Conservation (phyloP, 1,140 invertebrate species). For the Marisa cornuarietis region DNA sequence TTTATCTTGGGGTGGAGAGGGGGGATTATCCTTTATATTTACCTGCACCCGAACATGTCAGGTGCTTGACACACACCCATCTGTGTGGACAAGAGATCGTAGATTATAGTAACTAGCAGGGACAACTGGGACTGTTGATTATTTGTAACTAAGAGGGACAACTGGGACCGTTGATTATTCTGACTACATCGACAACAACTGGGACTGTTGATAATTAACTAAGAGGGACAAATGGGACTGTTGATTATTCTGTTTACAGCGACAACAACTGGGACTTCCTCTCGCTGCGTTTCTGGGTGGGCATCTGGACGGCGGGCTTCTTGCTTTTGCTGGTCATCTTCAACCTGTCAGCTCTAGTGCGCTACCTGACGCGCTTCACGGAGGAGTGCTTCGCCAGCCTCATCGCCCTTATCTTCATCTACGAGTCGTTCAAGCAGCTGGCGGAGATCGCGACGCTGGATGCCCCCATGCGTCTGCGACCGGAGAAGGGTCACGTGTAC, state of each 20-base stretch:
- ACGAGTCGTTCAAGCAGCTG: slow-evolving; percentile 82
- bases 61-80: too few species aligned
- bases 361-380: slow-evolving; percentile 98
- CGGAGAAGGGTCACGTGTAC: slow-evolving; percentile 5
- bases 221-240: too few species aligned
- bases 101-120: slow-evolving; percentile 42
- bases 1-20: too few species aligned
- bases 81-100: too few species aligned
- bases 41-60: too few species aligned
- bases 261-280: slow-evolving; percentile 87
- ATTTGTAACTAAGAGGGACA: too few species aligned
- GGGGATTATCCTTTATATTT: too few species aligned
- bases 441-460: slow-evolving; percentile 38
- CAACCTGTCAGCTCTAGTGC: slow-evolving; percentile 95
- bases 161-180: too few species aligned
- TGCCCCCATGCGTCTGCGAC: slow-evolving; percentile 29
- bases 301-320: slow-evolving; percentile 92
- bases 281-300: slow-evolving; percentile 92
- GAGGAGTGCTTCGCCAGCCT: slow-evolving; percentile 99
- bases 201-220: too few species aligned
- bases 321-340: slow-evolving; percentile 90
- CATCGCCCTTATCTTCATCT: slow-evolving; percentile 99
- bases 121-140: slow-evolving; percentile 87
- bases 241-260: slow-evolving; percentile 64
- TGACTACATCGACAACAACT: slow-evolving; percentile 75